Evolutionary conservation across 2,888 invertebrate species (phyloP).

Genomic region (Tetragonula carbonaria): DNA sequence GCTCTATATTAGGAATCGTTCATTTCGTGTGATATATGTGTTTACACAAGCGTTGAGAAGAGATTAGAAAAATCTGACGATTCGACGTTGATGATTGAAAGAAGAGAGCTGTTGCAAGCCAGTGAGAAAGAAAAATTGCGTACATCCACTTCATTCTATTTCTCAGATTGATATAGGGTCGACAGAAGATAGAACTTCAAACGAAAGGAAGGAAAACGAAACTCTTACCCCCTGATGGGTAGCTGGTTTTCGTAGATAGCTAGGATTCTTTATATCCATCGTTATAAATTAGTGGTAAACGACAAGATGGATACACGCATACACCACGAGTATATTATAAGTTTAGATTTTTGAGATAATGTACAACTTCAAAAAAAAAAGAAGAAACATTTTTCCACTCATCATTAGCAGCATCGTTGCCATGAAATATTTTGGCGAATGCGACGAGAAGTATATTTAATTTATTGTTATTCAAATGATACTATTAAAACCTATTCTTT

Average conservation of each 20-base stretch:
- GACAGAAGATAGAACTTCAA: slow-evolving; percentile 21
- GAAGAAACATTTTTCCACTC: slow-evolving; percentile 66
- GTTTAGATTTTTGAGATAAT: slow-evolving; percentile 74
- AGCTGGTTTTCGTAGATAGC: slow-evolving; percentile 67
- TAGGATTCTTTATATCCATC: slow-evolving; percentile 72
- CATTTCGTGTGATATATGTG: slow-evolving; percentile 49
- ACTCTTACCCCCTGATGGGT: slow-evolving; percentile 29
- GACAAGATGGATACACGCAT: slow-evolving; percentile 61
- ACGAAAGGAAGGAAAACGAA: not conserved
- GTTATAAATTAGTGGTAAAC: slow-evolving; percentile 67
- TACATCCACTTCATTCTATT: slow-evolving; percentile 20
- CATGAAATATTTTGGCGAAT: slow-evolving; percentile 69
- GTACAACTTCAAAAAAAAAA: slow-evolving; percentile 71
- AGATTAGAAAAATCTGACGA: slow-evolving; percentile 14
- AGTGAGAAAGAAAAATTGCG: not conserved
- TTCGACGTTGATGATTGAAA: slow-evolving; percentile 36
- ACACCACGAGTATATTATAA: slow-evolving; percentile 71
- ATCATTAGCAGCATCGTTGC: slow-evolving; percentile 67
- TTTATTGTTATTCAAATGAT: slow-evolving; percentile 79
- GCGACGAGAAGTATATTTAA: slow-evolving; percentile 76
- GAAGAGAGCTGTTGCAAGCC: slow-evolving; percentile 2
- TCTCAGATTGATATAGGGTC: slow-evolving; percentile 30
- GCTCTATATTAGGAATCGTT: slow-evolving; percentile 53
- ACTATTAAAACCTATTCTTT: slow-evolving; percentile 75
- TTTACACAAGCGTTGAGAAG: slow-evolving; percentile 36